Percentiles rank a stretch among this genome's conserved stretches.
phyloP scores from a whole-genome alignment of 1,140 invertebrate species.

The Meloidogyne floridensis region DNA sequence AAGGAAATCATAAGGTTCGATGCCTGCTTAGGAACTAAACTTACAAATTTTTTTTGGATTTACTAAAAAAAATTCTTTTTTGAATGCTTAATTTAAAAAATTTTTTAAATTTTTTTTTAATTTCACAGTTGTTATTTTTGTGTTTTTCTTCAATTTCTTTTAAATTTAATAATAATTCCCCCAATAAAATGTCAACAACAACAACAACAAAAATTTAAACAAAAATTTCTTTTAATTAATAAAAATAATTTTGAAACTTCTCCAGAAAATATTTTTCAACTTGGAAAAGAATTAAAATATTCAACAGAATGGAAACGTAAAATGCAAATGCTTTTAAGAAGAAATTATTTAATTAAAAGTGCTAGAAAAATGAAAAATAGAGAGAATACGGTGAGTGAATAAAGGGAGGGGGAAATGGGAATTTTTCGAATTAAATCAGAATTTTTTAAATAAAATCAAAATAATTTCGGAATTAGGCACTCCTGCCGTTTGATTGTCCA shows the following conservation, averaged over 20 bases:
- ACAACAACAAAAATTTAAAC: background rate
- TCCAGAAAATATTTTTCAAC: background rate
- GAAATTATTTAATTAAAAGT: slow-evolving; percentile 8
- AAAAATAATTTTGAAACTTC: background rate
- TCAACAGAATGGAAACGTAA: background rate
- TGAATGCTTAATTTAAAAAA: background rate
- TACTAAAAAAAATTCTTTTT: too few relatives aligned
- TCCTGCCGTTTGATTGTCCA: too few relatives aligned
- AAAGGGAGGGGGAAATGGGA: background rate
- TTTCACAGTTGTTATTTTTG: too few relatives aligned
- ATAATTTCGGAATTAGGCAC: too few relatives aligned
- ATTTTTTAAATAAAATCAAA: too few relatives aligned
- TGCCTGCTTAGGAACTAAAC: too few relatives aligned
- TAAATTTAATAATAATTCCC: too few relatives aligned
- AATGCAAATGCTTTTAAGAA: background rate
- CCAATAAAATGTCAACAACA: background rate
- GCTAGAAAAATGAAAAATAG: slow-evolving; percentile 1
- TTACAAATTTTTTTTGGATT: too few relatives aligned
- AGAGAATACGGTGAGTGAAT: background rate
- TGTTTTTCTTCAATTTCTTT: background rate
- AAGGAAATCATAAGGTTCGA: too few relatives aligned
- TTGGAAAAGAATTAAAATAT: background rate
- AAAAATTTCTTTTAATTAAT: background rate
- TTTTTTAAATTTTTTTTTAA: too few relatives aligned
- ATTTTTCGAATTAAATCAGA: too few relatives aligned